A percentile compares a stretch with the other conserved stretches of the same genome.
phyloP scores from a whole-genome alignment of 2,797 vertebrate genomes.

The Emydoidea blandingii region DNA sequence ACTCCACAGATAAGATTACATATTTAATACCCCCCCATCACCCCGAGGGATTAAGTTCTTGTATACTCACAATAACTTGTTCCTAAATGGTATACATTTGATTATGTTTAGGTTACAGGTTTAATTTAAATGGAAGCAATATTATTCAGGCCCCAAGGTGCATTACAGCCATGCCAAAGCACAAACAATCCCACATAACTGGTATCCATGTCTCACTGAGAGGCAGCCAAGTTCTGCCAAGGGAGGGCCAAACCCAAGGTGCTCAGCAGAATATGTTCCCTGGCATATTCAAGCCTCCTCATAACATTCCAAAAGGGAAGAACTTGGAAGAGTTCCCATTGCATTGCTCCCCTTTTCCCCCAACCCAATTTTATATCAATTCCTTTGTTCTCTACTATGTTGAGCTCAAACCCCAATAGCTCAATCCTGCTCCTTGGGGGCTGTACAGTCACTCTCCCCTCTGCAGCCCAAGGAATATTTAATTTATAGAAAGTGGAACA shows the following conservation, averaged over 20 bases:
- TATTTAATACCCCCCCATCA: background rate
- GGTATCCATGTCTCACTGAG: background rate
- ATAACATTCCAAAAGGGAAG: background rate
- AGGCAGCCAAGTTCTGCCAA: background rate
- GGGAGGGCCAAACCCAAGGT: rapidly evolving
- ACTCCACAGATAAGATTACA: background rate
- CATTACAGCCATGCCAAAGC: background rate
- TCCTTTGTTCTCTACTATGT: background rate
- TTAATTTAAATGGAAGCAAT: background rate
- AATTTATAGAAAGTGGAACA: background rate
- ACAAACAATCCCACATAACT: background rate
- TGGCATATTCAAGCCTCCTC: background rate
- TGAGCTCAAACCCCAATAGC: background rate
- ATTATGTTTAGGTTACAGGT: background rate
- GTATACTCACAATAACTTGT: background rate
- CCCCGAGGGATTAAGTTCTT: background rate
- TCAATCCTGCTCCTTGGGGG: background rate
- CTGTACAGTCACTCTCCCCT: background rate
- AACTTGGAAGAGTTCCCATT: background rate
- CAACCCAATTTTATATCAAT: background rate
- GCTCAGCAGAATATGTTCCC: background rate
- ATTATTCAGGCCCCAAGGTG: background rate
- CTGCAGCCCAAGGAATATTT: background rate
- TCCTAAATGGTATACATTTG: background rate
- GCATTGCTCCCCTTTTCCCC: background rate